Percentiles rank a stretch among this genome's conserved stretches.
These are phyloP conservation scores for Hemiscyllium ocellatum DNA, from an alignment of 2,113 vertebrate species.

Conservation along the genomic window DNA sequence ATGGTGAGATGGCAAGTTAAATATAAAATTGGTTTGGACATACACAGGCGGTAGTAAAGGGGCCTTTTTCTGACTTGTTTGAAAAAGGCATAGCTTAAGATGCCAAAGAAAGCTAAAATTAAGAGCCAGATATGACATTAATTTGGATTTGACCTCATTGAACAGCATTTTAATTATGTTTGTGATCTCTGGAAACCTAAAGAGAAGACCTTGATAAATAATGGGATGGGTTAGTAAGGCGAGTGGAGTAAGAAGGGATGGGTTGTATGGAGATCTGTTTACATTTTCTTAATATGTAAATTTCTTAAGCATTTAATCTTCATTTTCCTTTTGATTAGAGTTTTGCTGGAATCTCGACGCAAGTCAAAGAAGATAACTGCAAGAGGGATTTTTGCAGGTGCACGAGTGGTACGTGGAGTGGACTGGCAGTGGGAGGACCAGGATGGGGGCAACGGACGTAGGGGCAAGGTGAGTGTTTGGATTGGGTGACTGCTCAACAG, in stretches of 20 bases:
- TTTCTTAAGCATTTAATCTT: conserved; percentile 35
- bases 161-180: background rate
- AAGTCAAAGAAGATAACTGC: conserved; percentile 99
- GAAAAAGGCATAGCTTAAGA: background rate
- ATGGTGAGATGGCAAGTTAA: too few relatives aligned
- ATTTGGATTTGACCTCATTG: background rate
- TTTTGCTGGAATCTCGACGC: conserved; percentile 91
- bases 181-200: background rate
- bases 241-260: background rate
- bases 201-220: background rate
- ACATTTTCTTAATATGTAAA: background rate
- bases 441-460: conserved; percentile 94
- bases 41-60: too few relatives aligned
- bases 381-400: conserved; percentile 92
- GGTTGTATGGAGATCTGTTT: background rate
- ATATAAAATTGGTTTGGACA: too few relatives aligned
- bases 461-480: conserved; percentile 75
- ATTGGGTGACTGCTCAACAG: background rate
- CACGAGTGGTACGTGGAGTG: conserved; percentile 91
- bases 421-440: conserved; percentile 99
- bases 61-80: background rate
- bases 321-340: conserved; percentile 61
- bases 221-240: background rate
- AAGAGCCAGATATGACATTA: background rate
- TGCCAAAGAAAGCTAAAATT: background rate